Conservation (phyloP, 2,797 vertebrate species). For the Monodelphis domestica region DNA sequence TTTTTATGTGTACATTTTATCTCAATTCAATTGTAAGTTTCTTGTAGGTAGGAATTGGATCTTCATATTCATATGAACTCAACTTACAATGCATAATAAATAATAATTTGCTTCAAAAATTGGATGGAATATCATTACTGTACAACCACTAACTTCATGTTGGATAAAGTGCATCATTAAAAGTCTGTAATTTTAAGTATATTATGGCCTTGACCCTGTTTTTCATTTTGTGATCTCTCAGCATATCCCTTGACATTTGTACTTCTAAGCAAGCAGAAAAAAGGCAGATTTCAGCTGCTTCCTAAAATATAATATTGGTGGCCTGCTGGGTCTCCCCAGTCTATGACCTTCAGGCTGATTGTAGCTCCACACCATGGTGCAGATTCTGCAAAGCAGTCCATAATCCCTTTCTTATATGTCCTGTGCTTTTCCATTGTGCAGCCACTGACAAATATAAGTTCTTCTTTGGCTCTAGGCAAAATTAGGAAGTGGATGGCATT, state of each 20-base stretch:
- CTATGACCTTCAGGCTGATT: background rate
- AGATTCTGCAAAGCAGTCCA: constrained; percentile 14
- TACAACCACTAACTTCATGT: background rate
- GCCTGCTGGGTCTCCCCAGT: background rate
- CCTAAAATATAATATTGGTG: background rate
- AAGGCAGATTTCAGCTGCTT: background rate
- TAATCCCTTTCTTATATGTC: constrained; percentile 11
- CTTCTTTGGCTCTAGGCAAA: background rate
- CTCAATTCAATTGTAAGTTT: background rate
- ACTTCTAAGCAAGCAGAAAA: background rate
- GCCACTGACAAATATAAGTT: background rate
- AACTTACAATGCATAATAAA: background rate
- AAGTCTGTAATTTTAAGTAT: constrained; percentile 4
- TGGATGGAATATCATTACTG: background rate
- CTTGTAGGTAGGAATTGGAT: background rate
- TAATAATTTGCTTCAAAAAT: background rate
- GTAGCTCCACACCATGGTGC: background rate
- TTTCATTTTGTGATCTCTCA: background rate
- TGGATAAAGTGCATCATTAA: background rate
- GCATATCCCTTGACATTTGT: constrained; percentile 4
- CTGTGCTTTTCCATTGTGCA: background rate
- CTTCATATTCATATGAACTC: background rate
- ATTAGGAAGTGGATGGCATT: background rate
- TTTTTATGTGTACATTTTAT: background rate
- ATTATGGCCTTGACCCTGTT: background rate